Base-by-base conservation (phyloP, 1,140 invertebrate species). In the Drosophila serrata region DNA sequence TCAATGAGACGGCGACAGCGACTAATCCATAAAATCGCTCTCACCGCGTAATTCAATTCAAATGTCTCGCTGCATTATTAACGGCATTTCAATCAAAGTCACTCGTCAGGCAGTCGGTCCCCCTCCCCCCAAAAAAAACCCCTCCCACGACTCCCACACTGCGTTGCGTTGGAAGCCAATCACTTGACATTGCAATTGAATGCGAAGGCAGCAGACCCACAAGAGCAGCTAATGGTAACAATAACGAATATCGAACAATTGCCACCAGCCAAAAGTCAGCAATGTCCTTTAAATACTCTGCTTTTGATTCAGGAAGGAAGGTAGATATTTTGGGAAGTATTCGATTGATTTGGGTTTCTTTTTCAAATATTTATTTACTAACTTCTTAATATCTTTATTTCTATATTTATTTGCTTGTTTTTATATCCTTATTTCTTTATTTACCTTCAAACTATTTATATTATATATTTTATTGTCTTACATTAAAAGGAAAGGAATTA, bases 101-200 rank as follows among this genome's bases (percentile, higher is more conserved):
- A 59, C 35, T 55, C 63, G 12, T 12, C 46, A 31, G n/a, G 22
- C 19, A 15, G 24, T 62, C 19, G 58, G 60, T 46, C 31, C 31
- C n/a, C n/a, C n/a, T n/a, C n/a, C n/a, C n/a, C n/a, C n/a, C n/a
- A n/a, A n/a, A n/a, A n/a, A 13, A 48, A 48, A 37, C 46, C 12
- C 22, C 8, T 8, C 24, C 24, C 15, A 6, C 8, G n/a, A 13
- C 33, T 19, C 31, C 42, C 17, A 24, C 59, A 43, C 46, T 57
- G 39, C 40, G 56, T 51, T 57, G 39, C 40, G 56, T 51, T 46
- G 37, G 45, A 63, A 81, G 79, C 82, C 81, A 85, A 81, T 85
- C 82, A 85, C 81, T 85, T 85, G 82, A 81, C 81, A 86, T 86
- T 81, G 75, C 77, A 81, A 85, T 78, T 63, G 77, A 85, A 81